phyloP scores from a whole-genome alignment of 2,113 vertebrate species.

The Forbesichthys agassizii region DNA sequence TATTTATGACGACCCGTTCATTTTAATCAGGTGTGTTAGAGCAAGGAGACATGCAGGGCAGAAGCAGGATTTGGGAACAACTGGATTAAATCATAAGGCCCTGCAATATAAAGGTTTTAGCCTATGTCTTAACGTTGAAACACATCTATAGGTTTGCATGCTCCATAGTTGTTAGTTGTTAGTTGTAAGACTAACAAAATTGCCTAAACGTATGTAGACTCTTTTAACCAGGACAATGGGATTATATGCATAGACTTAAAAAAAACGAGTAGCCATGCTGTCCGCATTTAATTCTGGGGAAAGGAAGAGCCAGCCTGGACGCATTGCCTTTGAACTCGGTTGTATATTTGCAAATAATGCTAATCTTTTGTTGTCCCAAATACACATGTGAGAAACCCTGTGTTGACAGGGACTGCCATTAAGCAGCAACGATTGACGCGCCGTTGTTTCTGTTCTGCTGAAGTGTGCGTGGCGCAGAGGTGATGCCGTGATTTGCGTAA shows the following conservation, averaged over 20 bases:
- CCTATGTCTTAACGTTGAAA: too few species aligned
- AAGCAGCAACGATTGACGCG: conserved; percentile 33
- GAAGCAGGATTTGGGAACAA: too few species aligned
- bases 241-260: not conserved
- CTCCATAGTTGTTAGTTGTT: too few species aligned
- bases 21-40: too few species aligned
- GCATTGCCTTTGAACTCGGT: conserved; percentile 73
- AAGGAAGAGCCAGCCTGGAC: conserved; percentile 54
- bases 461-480: conserved; percentile 66
- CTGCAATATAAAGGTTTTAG: too few species aligned
- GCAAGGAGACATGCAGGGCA: too few species aligned
- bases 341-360: conserved; percentile 76
- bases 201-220: not conserved
- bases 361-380: conserved; percentile 79
- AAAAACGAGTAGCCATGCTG: not conserved
- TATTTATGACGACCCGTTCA: too few species aligned
- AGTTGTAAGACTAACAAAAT: not conserved
- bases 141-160: too few species aligned
- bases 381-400: conserved; percentile 68
- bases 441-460: conserved; percentile 56
- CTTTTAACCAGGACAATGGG: not conserved
- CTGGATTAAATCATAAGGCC: too few species aligned
- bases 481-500: conserved; percentile 65
- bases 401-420: conserved; percentile 70
- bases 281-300: conserved; percentile 47